A percentile compares a stretch with the other conserved stretches of the same genome.
Conservation (phyloP, 2,113 vertebrate species). For the Archocentrus centrarchus region DNA sequence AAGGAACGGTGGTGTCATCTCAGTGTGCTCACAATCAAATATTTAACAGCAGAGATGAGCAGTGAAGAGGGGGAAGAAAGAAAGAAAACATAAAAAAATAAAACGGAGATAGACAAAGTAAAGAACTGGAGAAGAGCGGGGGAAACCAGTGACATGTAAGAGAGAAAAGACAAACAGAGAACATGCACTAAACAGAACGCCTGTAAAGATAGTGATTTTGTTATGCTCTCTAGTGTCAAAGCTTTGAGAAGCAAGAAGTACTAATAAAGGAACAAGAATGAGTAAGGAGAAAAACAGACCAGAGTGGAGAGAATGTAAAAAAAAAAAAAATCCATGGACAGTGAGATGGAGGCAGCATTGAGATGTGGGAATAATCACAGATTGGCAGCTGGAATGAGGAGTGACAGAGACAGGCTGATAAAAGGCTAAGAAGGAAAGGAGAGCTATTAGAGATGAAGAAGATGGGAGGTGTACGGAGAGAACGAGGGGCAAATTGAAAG, state of each 20-base stretch:
- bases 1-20: conserved; percentile 43
- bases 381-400: conserved; percentile 5
- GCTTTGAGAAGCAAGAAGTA: not conserved
- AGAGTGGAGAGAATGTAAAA: not conserved
- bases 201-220: not conserved
- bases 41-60: conserved; percentile 50
- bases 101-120: conserved; percentile 11
- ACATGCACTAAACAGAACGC: not conserved
- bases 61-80: not conserved
- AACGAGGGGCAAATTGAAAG: conserved; percentile 29
- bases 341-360: not conserved
- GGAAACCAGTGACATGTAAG: not conserved
- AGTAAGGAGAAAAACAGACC: conserved; percentile 6
- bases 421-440: not conserved
- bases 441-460: not conserved
- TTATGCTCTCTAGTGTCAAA: not conserved
- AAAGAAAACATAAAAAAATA: conserved; percentile 14
- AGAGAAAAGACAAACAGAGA: conserved; percentile 17
- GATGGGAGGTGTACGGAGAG: not conserved
- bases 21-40: conserved; percentile 55
- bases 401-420: conserved; percentile 21
- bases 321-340: not conserved
- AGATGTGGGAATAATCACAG: conserved; percentile 6
- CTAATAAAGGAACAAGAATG: conserved; percentile 14
- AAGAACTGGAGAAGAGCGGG: not conserved